phyloP scores from a whole-genome alignment of 2,113 vertebrate genomes.

The Polypterus senegalus region DNA sequence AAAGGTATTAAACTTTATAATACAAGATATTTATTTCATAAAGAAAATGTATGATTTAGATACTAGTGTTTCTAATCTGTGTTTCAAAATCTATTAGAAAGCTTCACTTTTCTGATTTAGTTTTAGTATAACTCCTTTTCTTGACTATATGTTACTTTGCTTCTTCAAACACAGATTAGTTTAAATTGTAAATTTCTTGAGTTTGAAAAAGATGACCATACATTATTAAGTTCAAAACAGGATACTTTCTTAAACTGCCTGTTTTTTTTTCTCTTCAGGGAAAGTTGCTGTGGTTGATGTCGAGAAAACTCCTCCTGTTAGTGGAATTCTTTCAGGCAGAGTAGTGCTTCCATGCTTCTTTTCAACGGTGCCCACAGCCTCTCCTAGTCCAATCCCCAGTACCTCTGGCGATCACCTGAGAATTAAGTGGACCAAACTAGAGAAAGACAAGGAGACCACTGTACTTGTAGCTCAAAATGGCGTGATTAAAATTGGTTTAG shows the following conservation, averaged over 20 bases:
- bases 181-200: no score
- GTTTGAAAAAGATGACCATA: no score
- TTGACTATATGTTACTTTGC: no score
- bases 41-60: no score
- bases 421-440: constrained; percentile 92
- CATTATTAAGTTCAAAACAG: no score
- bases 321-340: constrained; percentile 73
- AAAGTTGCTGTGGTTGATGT: constrained; percentile 34
- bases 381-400: constrained; percentile 40
- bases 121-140: no score
- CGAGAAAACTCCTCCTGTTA: constrained; percentile 50
- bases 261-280: constrained; percentile 27
- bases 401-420: constrained; percentile 62
- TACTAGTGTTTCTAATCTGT: no score
- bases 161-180: no score
- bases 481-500: constrained; percentile 75
- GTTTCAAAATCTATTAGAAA: no score
- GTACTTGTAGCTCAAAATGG: constrained; percentile 84
- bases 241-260: neutral
- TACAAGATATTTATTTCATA: no score
- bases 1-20: no score
- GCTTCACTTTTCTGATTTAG: no score
- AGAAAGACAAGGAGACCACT: constrained; percentile 60
- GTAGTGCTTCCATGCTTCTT: constrained; percentile 81
- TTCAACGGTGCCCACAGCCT: constrained; percentile 65